Evolutionary conservation across 2,113 vertebrate genomes (phyloP), one percentile per base, ranked within the genome.

Genomic region (Fregata magnificens): DNA sequence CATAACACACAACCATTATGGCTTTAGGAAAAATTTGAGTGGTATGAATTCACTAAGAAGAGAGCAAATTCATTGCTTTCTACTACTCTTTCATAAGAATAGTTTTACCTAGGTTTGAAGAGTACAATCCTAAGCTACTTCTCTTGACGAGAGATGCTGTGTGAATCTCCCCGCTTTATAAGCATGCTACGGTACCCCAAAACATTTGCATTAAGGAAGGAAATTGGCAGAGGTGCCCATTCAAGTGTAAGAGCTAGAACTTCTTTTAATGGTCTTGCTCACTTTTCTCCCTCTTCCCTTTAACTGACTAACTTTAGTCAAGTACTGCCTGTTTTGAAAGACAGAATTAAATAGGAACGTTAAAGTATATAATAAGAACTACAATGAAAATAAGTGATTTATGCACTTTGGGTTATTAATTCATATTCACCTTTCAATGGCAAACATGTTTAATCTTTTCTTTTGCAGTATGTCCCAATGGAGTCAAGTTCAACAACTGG

Each of bases 401-500:
- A 28, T 50, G 12, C 44, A 4, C 3, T 71, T n/a, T 67, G 31
- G 14, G 26, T 77, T 65, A 44, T 17, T 71, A 65, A 65, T 58
- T 80, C 6, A 12, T 45, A 28, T 40, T 34, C 5, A 47, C 20
- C 49, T 95, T 90, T 80, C 70, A 69, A 26, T 36, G 44, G 16
- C 50, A 86, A 76, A 79, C 19, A 16, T 25, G 18, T 84, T 83
- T 59, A n/a, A 36, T 40, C 5, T 70, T 80, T 94, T 95, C 29
- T 96, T 96, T 97, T 95, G 45, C 94, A 99, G 98, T 79, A 99
- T 99, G 99, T 99, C 99, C 98, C 99, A 99, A 94, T 99, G 99
- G 99, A 99, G 99, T 97, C 99, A 99, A 97, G 99, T 99, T 84
- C 99, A 99, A 95, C 99, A 99, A 97, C 96, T 99, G 97, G 99